Conservation (phyloP, 2,797 vertebrate genomes). For the Enteromius mattozi region DNA sequence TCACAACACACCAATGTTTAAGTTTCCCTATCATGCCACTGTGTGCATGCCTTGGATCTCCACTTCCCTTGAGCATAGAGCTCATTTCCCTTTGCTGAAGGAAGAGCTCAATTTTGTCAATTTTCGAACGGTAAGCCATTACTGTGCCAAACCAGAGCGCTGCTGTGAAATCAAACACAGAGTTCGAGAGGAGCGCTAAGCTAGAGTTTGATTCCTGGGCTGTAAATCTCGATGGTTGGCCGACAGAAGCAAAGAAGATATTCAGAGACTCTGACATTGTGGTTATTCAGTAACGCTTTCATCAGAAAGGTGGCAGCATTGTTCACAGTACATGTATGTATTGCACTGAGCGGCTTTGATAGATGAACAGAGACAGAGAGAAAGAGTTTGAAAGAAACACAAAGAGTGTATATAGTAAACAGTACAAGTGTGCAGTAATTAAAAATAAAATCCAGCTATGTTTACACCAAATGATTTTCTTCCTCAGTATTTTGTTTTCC, state of each 20-base stretch:
- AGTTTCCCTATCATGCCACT: slow-evolving; percentile 46
- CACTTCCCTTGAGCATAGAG: slow-evolving; percentile 52
- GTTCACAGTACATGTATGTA: slow-evolving; percentile 46
- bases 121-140: slow-evolving; percentile 67
- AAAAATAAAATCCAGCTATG: background rate
- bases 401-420: background rate
- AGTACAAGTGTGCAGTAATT: background rate
- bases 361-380: background rate
- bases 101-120: slow-evolving; percentile 78
- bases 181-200: slow-evolving; percentile 21
- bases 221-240: background rate
- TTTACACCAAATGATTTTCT: background rate
- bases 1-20: slow-evolving; percentile 56
- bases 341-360: background rate
- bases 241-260: slow-evolving; percentile 27
- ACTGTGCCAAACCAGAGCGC: slow-evolving; percentile 41
- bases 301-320: slow-evolving; percentile 86
- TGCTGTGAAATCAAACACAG: slow-evolving; percentile 19
- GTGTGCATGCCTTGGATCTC: slow-evolving; percentile 47
- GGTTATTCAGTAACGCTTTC: slow-evolving; percentile 54
- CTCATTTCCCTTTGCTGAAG: slow-evolving; percentile 64
- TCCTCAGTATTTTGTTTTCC: background rate
- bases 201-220: too few relatives aligned
- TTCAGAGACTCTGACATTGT: background rate
- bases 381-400: background rate